Evolutionary conservation across 2,888 invertebrate species (phyloP).

Genomic region (Pseudanteris insignis): DNA sequence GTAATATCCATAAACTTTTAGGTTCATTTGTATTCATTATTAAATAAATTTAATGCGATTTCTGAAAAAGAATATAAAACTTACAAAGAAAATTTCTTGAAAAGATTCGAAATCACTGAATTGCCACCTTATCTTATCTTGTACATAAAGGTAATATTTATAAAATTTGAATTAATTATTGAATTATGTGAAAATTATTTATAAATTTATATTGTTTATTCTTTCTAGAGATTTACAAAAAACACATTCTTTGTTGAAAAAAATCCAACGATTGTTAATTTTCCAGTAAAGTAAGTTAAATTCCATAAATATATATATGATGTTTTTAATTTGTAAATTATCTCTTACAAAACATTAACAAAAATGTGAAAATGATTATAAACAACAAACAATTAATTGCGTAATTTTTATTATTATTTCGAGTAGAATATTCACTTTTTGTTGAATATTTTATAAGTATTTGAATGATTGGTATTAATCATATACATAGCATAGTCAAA

Average conservation of each 20-base stretch:
- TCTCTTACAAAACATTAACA: too few relatives aligned
- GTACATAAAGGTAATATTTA: slow-evolving; percentile 79
- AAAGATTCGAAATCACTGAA: slow-evolving; percentile 93
- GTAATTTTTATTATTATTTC: too few relatives aligned
- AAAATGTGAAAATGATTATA: too few relatives aligned
- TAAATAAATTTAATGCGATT: slow-evolving; percentile 96
- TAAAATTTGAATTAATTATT: too few relatives aligned
- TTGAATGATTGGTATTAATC: too few relatives aligned
- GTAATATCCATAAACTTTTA: slow-evolving; percentile 67
- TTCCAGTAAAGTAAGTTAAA: slow-evolving; percentile 95
- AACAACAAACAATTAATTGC: too few relatives aligned
- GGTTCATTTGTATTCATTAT: slow-evolving; percentile 91
- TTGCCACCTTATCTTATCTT: slow-evolving; percentile 95
- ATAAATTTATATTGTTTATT: not conserved
- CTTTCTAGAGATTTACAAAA: slow-evolving; percentile 87
- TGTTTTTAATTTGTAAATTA: too few relatives aligned
- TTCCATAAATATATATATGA: slow-evolving; percentile 9
- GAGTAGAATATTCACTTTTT: too few relatives aligned
- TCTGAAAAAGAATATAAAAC: slow-evolving; percentile 98
- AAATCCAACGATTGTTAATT: slow-evolving; percentile 99
- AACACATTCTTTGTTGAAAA: slow-evolving; percentile 99
- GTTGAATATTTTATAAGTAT: too few relatives aligned
- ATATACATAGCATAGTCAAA: too few relatives aligned
- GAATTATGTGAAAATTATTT: slow-evolving; percentile 6
- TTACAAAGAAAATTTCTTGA: slow-evolving; percentile 97